These are phyloP conservation scores for Leptinotarsa texana DNA, from an alignment of 1,140 invertebrate species.

Conservation along the genomic window DNA sequence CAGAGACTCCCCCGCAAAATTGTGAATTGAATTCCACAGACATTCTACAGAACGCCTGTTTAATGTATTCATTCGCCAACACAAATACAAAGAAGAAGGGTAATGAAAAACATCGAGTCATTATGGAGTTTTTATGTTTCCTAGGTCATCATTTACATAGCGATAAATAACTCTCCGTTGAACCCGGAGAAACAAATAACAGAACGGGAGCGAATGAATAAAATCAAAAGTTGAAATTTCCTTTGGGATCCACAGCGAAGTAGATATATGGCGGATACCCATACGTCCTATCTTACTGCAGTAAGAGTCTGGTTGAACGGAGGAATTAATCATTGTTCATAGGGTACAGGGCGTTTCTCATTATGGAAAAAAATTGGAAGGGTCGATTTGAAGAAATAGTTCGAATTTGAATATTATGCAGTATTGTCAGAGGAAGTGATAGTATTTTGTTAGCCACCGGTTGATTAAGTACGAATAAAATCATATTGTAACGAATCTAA, in stretches of 20 bases:
- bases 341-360: too few species aligned
- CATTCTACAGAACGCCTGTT: not conserved
- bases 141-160: not conserved
- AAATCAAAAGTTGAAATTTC: slow-evolving; percentile 1
- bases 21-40: not conserved
- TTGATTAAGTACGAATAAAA: too few species aligned
- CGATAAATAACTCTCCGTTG: not conserved
- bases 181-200: not conserved
- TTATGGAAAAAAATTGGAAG: too few species aligned
- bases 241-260: not conserved
- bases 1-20: too few species aligned
- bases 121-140: slow-evolving; percentile 3
- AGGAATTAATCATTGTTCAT: too few species aligned
- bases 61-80: not conserved
- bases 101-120: slow-evolving; percentile 3
- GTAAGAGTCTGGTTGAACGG: too few species aligned
- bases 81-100: not conserved
- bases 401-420: too few species aligned
- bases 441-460: too few species aligned
- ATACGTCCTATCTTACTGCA: too few species aligned
- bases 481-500: too few species aligned
- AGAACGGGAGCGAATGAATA: not conserved
- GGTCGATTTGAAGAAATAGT: too few species aligned
- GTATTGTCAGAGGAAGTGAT: too few species aligned
- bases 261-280: not conserved